Evolutionary conservation across 2,888 invertebrate species (phyloP).

Genomic region (Allygus modestus): DNA sequence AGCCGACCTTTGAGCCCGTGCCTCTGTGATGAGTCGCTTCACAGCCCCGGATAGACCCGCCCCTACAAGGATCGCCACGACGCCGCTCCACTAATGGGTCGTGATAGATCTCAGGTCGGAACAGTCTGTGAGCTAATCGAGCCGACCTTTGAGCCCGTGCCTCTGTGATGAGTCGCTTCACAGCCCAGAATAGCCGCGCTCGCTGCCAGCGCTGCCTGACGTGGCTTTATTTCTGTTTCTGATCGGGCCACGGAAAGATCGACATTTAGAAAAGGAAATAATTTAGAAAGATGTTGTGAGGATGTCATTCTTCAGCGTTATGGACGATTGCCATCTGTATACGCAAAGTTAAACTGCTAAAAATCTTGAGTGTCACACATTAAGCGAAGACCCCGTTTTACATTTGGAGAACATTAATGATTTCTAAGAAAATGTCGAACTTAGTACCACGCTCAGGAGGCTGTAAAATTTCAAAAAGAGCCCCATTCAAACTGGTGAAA

Average conservation of each 20-base stretch:
- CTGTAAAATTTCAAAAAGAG: too few relatives aligned
- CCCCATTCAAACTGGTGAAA: too few relatives aligned
- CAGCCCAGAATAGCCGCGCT: slow-evolving; percentile 23
- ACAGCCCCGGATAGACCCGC: neutral
- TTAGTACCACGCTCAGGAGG: too few relatives aligned
- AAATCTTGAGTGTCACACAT: too few relatives aligned
- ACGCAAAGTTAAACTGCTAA: too few relatives aligned
- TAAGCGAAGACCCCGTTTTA: too few relatives aligned
- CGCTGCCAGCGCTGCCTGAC: neutral
- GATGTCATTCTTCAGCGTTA: too few relatives aligned
- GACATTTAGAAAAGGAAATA: neutral
- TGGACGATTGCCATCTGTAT: too few relatives aligned
- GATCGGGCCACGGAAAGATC: neutral
- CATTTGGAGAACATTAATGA: too few relatives aligned
- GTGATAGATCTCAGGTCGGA: neutral
- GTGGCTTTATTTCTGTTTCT: slow-evolving; percentile 37
- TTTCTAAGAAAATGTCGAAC: too few relatives aligned
- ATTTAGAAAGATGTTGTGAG: too few relatives aligned
- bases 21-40: neutral
- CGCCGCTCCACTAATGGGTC: neutral
- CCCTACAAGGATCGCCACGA: too few relatives aligned
- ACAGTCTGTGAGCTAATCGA: slow-evolving; percentile 20
- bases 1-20: neutral
- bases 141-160: neutral
- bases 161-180: neutral